Evolutionary conservation across 2,797 vertebrate species (phyloP).

Genomic region (Dicrostonyx torquatus): DNA sequence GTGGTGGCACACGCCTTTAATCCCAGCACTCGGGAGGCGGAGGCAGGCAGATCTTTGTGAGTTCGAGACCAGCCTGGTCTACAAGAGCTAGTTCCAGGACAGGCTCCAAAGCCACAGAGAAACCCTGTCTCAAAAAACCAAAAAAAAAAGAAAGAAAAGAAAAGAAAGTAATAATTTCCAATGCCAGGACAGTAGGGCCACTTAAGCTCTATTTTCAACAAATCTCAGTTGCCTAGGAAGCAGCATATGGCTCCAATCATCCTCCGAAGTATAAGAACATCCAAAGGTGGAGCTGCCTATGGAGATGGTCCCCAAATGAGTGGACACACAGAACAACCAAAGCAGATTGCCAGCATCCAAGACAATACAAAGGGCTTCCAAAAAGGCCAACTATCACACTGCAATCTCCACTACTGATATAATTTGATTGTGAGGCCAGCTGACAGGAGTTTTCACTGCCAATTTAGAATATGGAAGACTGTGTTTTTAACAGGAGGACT

Average conservation of each 20-base stretch:
- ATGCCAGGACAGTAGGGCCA: neutral
- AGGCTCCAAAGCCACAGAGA: too few relatives aligned
- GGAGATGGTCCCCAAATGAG: neutral
- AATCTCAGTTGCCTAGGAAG: slow-evolving; percentile 58
- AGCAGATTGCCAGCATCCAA: slow-evolving; percentile 16
- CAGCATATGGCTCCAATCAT: slow-evolving; percentile 30
- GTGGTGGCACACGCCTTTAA: too few relatives aligned
- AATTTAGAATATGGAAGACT: slow-evolving; percentile 62
- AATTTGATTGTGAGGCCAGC: slow-evolving; percentile 37
- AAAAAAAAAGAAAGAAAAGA: too few relatives aligned
- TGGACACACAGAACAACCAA: slow-evolving; percentile 15
- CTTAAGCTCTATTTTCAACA: slow-evolving; percentile 57
- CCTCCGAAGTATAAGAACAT: slow-evolving; percentile 13
- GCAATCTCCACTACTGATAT: slow-evolving; percentile 34
- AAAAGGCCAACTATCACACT: slow-evolving; percentile 41
- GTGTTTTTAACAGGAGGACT: slow-evolving; percentile 59
- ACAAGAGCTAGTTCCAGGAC: too few relatives aligned
- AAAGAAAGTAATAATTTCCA: slow-evolving; percentile 49
- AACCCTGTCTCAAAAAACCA: too few relatives aligned
- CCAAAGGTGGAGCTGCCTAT: slow-evolving; percentile 20
- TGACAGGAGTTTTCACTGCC: slow-evolving; percentile 39
- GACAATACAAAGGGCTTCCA: slow-evolving; percentile 30
- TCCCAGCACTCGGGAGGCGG: too few relatives aligned
- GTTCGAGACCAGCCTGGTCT: too few relatives aligned
- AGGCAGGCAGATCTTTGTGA: too few relatives aligned